Evolutionary conservation across 1,140 invertebrate genomes (phyloP).

Genomic region (Microplitis demolitor): DNA sequence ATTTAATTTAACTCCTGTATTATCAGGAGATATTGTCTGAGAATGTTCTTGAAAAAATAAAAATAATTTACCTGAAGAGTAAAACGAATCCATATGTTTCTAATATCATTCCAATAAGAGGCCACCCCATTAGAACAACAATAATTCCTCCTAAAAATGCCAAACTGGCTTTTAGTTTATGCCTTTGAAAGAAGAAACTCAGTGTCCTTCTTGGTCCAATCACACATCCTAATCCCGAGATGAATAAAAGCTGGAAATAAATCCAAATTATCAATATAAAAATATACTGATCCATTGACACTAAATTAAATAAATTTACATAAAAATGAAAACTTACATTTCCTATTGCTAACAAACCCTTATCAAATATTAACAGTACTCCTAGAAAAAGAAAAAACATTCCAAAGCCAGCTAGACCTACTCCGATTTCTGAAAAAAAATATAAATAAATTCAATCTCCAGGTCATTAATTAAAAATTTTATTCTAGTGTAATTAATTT

Average conservation of each 20-base stretch:
- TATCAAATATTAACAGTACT: constrained; percentile 94
- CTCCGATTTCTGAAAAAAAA: constrained; percentile 87
- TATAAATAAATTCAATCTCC: constrained; percentile 13
- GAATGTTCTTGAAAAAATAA: background rate
- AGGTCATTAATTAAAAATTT: constrained; percentile 26
- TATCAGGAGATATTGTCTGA: too few relatives aligned
- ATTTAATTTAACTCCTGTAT: too few relatives aligned
- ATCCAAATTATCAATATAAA: background rate
- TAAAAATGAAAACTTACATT: constrained; percentile 76
- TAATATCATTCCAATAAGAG: constrained; percentile 93
- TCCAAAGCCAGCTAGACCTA: constrained; percentile 95
- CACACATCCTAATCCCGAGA: constrained; percentile 92
- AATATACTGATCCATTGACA: background rate
- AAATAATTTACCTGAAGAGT: constrained; percentile 70
- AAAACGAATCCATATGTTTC: constrained; percentile 90
- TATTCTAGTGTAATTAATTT: background rate
- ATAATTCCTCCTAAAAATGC: constrained; percentile 95
- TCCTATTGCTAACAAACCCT: constrained; percentile 96
- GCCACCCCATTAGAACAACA: constrained; percentile 95
- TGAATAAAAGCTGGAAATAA: constrained; percentile 85
- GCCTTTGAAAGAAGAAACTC: constrained; percentile 97
- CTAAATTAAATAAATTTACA: background rate
- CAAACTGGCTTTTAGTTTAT: constrained; percentile 91
- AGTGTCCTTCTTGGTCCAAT: constrained; percentile 96
- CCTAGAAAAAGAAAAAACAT: constrained; percentile 95